Evolutionary conservation across 2,888 invertebrate genomes (phyloP).

Genomic region (Drosophila histrio): DNA sequence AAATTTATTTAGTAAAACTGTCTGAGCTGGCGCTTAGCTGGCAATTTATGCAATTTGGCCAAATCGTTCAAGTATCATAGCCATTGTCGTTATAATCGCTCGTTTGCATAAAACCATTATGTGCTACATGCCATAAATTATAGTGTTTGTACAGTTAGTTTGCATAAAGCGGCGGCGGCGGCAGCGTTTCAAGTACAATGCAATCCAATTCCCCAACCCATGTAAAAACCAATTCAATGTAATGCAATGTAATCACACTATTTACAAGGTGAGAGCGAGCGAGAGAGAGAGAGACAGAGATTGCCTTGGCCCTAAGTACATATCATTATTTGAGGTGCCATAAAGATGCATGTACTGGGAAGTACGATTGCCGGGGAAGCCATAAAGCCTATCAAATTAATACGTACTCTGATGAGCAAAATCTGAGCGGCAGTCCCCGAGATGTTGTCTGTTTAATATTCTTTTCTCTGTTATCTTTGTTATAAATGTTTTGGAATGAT

Average conservation of each 20-base stretch:
- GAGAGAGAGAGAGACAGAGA: background rate
- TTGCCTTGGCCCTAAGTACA: slow-evolving; percentile 44
- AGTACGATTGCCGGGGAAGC: background rate
- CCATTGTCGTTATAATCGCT: slow-evolving; percentile 69
- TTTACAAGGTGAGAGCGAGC: slow-evolving; percentile 27
- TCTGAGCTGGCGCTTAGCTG: slow-evolving; percentile 47
- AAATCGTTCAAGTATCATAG: slow-evolving; percentile 55
- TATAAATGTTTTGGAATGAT: background rate
- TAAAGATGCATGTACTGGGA: slow-evolving; percentile 15
- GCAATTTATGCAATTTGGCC: slow-evolving; percentile 73
- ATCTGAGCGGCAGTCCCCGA: background rate
- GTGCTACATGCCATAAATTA: slow-evolving; percentile 75
- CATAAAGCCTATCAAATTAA: slow-evolving; percentile 12
- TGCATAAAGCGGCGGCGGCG: slow-evolving; percentile 66
- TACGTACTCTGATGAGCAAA: background rate
- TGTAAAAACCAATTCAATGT: slow-evolving; percentile 25
- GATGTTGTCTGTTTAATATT: background rate
- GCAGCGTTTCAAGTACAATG: slow-evolving; percentile 52
- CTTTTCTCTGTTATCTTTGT: background rate
- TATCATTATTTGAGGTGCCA: slow-evolving; percentile 28
- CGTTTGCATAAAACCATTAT: slow-evolving; percentile 78
- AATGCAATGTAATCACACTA: slow-evolving; percentile 46
- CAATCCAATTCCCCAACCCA: slow-evolving; percentile 28
- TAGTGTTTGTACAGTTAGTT: slow-evolving; percentile 75
- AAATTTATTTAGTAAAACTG: slow-evolving; percentile 36